Evolutionary conservation across 1,140 invertebrate genomes (phyloP).

Genomic region (Brachionus paranguensis): DNA sequence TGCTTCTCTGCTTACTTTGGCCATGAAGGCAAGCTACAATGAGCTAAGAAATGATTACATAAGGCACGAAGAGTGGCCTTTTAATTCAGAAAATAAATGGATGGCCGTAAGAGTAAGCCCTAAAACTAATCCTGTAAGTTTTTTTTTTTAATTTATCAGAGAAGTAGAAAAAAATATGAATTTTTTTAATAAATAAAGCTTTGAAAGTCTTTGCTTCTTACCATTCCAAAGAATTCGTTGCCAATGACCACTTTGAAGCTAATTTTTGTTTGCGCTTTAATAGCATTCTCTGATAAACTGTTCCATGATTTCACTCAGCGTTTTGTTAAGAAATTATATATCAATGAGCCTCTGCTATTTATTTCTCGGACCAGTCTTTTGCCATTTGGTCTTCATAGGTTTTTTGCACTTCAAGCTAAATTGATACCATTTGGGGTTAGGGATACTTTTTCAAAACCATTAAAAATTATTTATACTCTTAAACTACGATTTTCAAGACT

Average conservation of each 20-base stretch:
- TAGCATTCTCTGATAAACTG: not conserved
- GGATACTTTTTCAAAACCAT: not conserved
- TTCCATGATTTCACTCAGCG: not conserved
- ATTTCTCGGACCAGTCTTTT: not conserved
- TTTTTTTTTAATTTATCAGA: not conserved
- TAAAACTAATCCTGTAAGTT: conserved; percentile 66
- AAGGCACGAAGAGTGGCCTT: conserved; percentile 87
- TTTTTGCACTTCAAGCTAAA: not conserved
- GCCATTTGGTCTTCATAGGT: not conserved
- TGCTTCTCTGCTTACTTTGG: conserved; percentile 82
- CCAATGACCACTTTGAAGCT: too few species aligned
- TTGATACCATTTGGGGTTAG: not conserved
- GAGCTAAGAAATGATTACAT: conserved; percentile 71
- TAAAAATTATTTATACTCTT: not conserved
- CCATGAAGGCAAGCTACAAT: conserved; percentile 67
- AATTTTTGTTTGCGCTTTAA: conserved; percentile 9
- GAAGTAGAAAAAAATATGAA: too few species aligned
- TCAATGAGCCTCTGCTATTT: not conserved
- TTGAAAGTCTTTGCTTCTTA: conserved; percentile 4
- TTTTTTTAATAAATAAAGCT: too few species aligned
- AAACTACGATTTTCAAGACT: too few species aligned
- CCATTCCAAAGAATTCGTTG: too few species aligned
- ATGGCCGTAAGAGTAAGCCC: conserved; percentile 91
- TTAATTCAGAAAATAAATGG: conserved; percentile 92
- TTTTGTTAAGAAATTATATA: too few species aligned